Conservation (phyloP, 2,113 vertebrate genomes). For the Oreochromis tanganicae region DNA sequence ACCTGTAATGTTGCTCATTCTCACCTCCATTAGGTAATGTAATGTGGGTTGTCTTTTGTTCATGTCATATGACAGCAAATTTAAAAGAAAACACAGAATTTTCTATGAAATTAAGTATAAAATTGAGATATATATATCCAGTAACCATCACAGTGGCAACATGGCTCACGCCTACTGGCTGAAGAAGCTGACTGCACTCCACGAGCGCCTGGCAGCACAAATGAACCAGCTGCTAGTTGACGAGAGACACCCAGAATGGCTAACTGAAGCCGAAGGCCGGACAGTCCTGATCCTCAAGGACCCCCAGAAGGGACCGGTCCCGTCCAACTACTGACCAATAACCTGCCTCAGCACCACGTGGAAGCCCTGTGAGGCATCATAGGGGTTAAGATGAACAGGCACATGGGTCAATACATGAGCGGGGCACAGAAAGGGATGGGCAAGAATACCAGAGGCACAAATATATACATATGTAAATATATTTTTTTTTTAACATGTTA, state of each 20-base stretch:
- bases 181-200: neutral
- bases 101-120: neutral
- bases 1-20: neutral
- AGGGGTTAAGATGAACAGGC: neutral
- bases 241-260: neutral
- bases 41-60: neutral
- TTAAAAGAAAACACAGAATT: neutral
- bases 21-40: neutral
- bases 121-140: neutral
- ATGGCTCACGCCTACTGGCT: neutral
- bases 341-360: neutral
- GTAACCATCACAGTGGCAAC: neutral
- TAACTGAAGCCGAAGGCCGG: neutral
- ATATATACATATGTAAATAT: too few relatives aligned
- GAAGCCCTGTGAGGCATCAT: neutral
- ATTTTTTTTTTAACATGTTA: neutral
- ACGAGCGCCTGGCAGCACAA: neutral
- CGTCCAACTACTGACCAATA: neutral
- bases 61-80: neutral
- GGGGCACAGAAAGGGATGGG: neutral
- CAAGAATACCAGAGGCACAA: neutral
- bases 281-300: neutral
- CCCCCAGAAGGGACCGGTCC: neutral
- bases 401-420: neutral
- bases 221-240: neutral